These are phyloP conservation scores for Platyscelio sp. DNA, from an alignment of 2,888 invertebrate species.

Conservation along the genomic window DNA sequence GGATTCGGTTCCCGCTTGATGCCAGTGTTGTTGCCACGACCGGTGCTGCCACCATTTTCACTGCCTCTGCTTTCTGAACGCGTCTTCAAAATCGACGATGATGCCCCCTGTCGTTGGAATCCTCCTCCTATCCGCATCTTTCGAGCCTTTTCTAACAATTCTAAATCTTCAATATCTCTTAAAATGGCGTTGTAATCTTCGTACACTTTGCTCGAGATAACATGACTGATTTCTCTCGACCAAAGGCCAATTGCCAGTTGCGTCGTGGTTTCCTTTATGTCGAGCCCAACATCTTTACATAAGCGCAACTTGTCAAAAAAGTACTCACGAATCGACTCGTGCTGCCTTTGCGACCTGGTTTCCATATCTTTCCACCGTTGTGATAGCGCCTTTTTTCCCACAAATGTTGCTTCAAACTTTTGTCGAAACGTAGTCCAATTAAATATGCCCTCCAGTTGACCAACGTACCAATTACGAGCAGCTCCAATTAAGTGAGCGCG, in stretches of 20 bases:
- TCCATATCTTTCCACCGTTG: conserved; percentile 63
- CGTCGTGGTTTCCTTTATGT: conserved; percentile 23
- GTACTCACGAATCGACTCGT: conserved; percentile 47
- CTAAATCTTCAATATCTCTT: conserved; percentile 11
- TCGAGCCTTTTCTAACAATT: not conserved
- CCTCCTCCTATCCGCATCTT: not conserved
- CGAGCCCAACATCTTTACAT: conserved; percentile 46
- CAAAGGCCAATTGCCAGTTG: conserved; percentile 48
- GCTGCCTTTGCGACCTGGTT: conserved; percentile 11
- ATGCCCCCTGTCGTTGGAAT: not conserved
- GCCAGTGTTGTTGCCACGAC: not conserved
- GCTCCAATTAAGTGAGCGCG: conserved; percentile 11
- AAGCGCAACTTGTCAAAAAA: conserved; percentile 55
- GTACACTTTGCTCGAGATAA: conserved; percentile 1
- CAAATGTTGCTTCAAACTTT: conserved; percentile 12
- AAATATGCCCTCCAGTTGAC: conserved; percentile 1
- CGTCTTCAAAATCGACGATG: not conserved
- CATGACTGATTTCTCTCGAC: conserved; percentile 37
- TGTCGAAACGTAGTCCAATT: conserved; percentile 17
- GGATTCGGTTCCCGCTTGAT: conserved; percentile 10
- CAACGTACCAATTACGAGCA: conserved; percentile 20
- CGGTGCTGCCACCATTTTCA: not conserved
- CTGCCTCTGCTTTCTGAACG: not conserved
- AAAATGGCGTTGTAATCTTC: conserved; percentile 22
- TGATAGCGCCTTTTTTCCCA: conserved; percentile 2